These are phyloP conservation scores for Tenualosa thibaudeaui DNA, from an alignment of 2,797 vertebrate genomes.

Conservation along the genomic window DNA sequence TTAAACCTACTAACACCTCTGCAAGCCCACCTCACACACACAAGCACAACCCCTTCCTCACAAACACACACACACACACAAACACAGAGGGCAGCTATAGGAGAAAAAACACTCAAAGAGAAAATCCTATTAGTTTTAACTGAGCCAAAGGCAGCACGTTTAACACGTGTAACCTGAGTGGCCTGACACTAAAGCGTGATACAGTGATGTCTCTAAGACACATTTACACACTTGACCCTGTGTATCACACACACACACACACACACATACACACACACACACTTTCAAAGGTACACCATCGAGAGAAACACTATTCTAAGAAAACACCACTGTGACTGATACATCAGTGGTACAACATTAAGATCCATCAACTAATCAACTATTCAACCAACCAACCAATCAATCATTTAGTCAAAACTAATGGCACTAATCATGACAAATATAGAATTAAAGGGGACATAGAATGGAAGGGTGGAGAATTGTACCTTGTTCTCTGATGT, in stretches of 20 bases:
- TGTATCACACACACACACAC: background rate
- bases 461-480: too few relatives aligned
- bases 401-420: too few relatives aligned
- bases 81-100: background rate
- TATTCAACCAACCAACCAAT: too few relatives aligned
- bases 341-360: too few relatives aligned
- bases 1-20: background rate
- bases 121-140: conserved; percentile 24
- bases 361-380: too few relatives aligned
- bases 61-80: background rate
- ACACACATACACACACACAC: background rate
- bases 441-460: too few relatives aligned
- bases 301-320: too few relatives aligned
- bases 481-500: too few relatives aligned
- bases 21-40: background rate
- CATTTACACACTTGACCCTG: background rate
- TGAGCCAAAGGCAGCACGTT: background rate
- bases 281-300: background rate
- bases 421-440: too few relatives aligned
- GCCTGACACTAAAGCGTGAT: conserved; percentile 1
- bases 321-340: too few relatives aligned
- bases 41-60: background rate
- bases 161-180: background rate
- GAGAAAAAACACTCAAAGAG: conserved; percentile 12
- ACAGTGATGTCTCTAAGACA: conserved; percentile 13